A percentile compares a stretch with the other conserved stretches of the same genome.
Conservation (phyloP, 1,140 invertebrate genomes). For the Philopotamus ludificatus region DNA sequence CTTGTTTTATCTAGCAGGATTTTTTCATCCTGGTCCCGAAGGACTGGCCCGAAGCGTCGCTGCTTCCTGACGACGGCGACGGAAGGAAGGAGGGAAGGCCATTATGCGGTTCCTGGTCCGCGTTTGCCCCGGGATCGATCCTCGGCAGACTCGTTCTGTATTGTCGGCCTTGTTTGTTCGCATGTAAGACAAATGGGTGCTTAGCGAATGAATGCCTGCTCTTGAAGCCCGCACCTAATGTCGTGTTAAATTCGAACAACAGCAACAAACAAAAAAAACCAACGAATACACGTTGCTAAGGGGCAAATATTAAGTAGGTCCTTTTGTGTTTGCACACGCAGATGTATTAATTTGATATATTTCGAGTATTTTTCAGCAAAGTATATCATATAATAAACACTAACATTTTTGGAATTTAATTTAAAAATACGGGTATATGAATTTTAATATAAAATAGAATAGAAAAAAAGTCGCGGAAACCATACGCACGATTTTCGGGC, state of each 20-base stretch:
- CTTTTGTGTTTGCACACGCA: too few relatives aligned
- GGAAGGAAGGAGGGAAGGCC: background rate
- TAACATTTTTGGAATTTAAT: too few relatives aligned
- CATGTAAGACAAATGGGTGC: conserved; percentile 29
- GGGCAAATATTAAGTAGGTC: too few relatives aligned
- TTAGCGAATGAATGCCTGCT: conserved; percentile 26
- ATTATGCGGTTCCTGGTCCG: background rate
- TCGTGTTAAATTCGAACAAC: conserved; percentile 31
- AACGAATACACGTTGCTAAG: too few relatives aligned
- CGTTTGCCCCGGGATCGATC: conserved; percentile 10
- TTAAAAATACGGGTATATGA: too few relatives aligned
- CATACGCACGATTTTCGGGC: too few relatives aligned
- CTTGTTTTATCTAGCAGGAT: conserved; percentile 32
- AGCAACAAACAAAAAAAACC: too few relatives aligned
- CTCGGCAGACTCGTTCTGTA: conserved; percentile 13
- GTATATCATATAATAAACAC: too few relatives aligned
- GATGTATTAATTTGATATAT: too few relatives aligned
- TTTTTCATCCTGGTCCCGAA: background rate
- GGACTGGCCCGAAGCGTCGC: background rate
- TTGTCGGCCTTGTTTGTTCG: conserved; percentile 21
- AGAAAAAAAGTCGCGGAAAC: too few relatives aligned
- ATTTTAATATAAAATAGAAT: too few relatives aligned
- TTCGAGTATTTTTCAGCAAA: too few relatives aligned
- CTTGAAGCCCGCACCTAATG: conserved; percentile 26
- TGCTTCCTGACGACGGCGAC: conserved; percentile 2